Evolutionary conservation across 1,140 invertebrate species (phyloP).

Genomic region (Drosophila jambulina): DNA sequence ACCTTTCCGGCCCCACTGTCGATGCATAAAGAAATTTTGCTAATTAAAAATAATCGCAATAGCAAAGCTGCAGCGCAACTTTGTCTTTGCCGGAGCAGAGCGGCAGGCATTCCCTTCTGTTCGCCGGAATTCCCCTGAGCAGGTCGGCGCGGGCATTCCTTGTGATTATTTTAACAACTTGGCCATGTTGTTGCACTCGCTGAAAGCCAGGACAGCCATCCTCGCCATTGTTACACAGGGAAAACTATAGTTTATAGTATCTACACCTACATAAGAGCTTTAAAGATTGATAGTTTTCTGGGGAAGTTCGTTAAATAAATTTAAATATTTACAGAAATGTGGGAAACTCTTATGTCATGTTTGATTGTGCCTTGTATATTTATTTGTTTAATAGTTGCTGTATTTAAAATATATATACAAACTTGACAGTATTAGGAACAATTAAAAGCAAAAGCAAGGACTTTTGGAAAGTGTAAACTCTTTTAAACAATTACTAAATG

Average conservation of each 20-base stretch:
- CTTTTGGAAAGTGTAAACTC: background rate
- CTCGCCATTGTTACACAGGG: constrained; percentile 1
- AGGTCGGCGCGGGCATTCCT: constrained; percentile 59
- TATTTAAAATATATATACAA: no score
- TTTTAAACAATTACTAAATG: no score
- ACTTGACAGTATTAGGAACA: no score
- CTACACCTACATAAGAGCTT: no score
- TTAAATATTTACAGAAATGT: background rate
- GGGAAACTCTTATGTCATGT: background rate
- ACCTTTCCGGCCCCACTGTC: constrained; percentile 55
- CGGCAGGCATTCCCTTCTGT: constrained; percentile 26
- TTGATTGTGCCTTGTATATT: no score
- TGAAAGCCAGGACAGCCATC: constrained; percentile 13
- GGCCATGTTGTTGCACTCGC: constrained; percentile 60
- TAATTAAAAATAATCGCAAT: constrained; percentile 76
- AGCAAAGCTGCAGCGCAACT: constrained; percentile 36
- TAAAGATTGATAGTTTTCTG: background rate
- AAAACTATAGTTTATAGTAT: constrained; percentile 1
- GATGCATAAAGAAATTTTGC: constrained; percentile 75
- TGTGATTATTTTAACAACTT: constrained; percentile 78
- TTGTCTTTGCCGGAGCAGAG: constrained; percentile 33
- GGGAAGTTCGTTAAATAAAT: background rate
- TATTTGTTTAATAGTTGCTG: no score
- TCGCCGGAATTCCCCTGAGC: constrained; percentile 22
- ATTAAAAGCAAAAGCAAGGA: no score